Percentiles rank a stretch among this genome's conserved stretches.
phyloP scores from a whole-genome alignment of 2,797 vertebrate species.

The Botia kubotai region DNA sequence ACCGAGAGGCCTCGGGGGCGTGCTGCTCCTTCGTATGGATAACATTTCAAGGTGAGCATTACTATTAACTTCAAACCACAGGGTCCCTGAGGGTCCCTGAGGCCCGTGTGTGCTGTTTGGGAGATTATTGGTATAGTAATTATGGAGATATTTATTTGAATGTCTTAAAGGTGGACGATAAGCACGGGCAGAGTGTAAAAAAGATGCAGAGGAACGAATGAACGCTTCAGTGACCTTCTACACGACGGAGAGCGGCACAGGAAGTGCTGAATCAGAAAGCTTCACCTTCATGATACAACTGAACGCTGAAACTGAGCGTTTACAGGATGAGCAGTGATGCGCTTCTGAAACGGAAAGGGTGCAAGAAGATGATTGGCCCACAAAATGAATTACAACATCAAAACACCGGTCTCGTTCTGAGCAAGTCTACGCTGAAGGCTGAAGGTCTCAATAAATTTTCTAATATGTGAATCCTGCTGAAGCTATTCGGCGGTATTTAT shows the following conservation, averaged over 20 bases:
- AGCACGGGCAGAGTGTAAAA: constrained; percentile 37
- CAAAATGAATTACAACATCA: constrained; percentile 34
- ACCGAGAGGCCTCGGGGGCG: not conserved
- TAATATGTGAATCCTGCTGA: constrained; percentile 23
- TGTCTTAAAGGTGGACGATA: constrained; percentile 29
- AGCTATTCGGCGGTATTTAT: constrained; percentile 21
- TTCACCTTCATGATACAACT: constrained; percentile 56
- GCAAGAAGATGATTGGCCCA: constrained; percentile 26
- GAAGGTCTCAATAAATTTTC: constrained; percentile 20
- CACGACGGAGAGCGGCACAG: constrained; percentile 36
- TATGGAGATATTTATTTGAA: constrained; percentile 46
- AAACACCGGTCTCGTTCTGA: constrained; percentile 32
- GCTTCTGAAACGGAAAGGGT: constrained; percentile 41
- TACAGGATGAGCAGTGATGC: constrained; percentile 40
- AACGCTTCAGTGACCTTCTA: constrained; percentile 42
- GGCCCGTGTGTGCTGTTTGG: constrained; percentile 34
- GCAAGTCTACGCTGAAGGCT: constrained; percentile 45
- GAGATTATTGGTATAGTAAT: constrained; percentile 48
- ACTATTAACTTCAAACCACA: constrained; percentile 47
- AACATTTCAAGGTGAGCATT: constrained; percentile 51
- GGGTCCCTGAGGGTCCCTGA: not conserved
- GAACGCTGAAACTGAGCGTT: constrained; percentile 47
- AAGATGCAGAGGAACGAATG: constrained; percentile 3
- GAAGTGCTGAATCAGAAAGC: constrained; percentile 52
- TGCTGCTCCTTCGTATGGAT: constrained; percentile 9